These are phyloP conservation scores for Aphelocoma coerulescens DNA, from an alignment of 2,113 vertebrate species.

Conservation along the genomic window DNA sequence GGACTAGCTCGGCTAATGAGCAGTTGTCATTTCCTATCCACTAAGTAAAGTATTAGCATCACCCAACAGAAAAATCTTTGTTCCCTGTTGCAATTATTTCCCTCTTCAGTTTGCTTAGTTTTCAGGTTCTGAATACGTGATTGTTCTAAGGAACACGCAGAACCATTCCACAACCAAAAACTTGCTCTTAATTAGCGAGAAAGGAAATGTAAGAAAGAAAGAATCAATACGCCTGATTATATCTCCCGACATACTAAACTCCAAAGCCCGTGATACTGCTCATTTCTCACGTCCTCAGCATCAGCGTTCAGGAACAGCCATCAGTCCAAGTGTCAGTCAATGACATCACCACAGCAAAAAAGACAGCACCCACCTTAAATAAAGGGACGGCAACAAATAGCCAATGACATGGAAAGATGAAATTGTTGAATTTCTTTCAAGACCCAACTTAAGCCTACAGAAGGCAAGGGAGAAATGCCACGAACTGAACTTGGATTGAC, in stretches of 20 bases:
- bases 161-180: background rate
- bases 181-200: background rate
- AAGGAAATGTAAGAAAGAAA: background rate
- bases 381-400: background rate
- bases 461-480: background rate
- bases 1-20: background rate
- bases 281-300: background rate
- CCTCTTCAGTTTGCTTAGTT: background rate
- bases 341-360: background rate
- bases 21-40: background rate
- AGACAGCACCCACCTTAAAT: background rate
- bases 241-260: background rate
- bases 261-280: background rate
- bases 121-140: background rate
- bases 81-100: background rate
- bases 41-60: background rate
- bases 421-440: background rate
- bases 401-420: background rate
- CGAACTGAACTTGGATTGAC: background rate
- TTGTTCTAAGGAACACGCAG: background rate
- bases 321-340: background rate
- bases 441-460: background rate
- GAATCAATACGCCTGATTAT: background rate
- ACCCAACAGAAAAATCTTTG: background rate
- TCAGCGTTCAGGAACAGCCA: background rate